A percentile compares a stretch with the other conserved stretches of the same genome.
These are phyloP conservation scores for Zapus hudsonius DNA, from an alignment of 2,113 vertebrate species.

Conservation along the genomic window DNA sequence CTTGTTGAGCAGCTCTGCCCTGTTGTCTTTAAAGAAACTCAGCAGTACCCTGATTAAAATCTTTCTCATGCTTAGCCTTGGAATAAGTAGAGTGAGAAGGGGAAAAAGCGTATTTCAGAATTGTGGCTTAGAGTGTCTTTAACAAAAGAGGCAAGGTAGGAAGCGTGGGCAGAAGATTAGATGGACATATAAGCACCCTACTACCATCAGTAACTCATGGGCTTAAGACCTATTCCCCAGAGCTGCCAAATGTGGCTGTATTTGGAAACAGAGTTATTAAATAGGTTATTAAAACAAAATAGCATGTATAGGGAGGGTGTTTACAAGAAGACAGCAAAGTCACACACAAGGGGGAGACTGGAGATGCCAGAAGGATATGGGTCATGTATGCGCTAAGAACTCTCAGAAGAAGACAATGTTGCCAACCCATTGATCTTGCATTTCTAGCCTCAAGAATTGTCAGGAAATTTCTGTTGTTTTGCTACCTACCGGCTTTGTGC, in stretches of 20 bases:
- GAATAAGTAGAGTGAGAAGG: background rate
- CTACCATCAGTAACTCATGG: background rate
- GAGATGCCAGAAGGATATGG: background rate
- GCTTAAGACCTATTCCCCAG: background rate
- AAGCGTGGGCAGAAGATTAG: background rate
- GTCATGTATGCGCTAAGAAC: background rate
- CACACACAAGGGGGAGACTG: background rate
- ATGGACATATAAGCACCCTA: background rate
- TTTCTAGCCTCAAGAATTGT: background rate
- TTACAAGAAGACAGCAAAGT: background rate
- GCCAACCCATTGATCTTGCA: background rate
- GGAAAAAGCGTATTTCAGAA: background rate
- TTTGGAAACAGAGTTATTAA: background rate
- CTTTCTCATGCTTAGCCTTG: background rate
- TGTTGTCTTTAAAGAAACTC: slow-evolving; percentile 8
- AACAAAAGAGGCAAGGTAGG: background rate
- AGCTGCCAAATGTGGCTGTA: background rate
- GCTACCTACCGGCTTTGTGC: background rate
- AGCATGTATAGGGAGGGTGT: background rate
- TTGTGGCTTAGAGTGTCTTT: background rate
- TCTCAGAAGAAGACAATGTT: background rate
- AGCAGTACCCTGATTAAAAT: background rate
- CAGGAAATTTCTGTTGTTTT: background rate
- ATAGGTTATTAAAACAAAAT: background rate
- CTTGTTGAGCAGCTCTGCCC: background rate